Base-by-base conservation (phyloP, 2,888 invertebrate genomes). In the Suillia variegata region DNA sequence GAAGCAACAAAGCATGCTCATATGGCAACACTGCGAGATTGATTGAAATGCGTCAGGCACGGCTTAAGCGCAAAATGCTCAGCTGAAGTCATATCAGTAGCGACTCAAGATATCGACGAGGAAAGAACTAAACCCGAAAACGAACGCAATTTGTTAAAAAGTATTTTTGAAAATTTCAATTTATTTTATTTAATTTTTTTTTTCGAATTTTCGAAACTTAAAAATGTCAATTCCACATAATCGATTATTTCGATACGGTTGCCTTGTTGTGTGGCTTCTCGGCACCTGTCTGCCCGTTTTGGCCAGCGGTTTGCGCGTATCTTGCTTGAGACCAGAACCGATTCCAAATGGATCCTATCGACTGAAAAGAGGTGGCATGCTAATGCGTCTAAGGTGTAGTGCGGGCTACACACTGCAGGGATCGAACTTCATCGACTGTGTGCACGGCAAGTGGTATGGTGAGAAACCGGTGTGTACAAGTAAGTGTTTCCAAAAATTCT, bases 381-480 rank as follows among this genome's bases (percentile, higher is more conserved):
- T 70, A 42, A 60, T 70, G 63, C 64, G 70, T 24, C 63, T 69
- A 10, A 60, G 5, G 13, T 73, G 73, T 52, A 56, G 54, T 4
- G 12, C 10, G 6, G 71, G 70, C 1, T 73, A 66, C 58, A 53
- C 49, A 2, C 48, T 73, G 21, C 61, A 66, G 42, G 73, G 73
- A 8, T 54, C 61, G 1, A 65, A 67, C 31, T 57, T 62, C 2
- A 63, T 69, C 5, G 85, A 60, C 5, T 75, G 76, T 56, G 54
- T 66, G 3, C 64, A 65, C 33, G 90, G 91, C 0, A 75, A 82
- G n/a, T 94, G 93, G 94, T 90, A 90, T 63, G 85, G 84, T 2
- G 84, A 85, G 0, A 69, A 82, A 2, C 92, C 93, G 0, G 84
- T 88, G 47, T 93, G 93, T 80, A 87, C 91, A 69, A 86, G 93